A percentile compares a stretch with the other conserved stretches of the same genome.
Evolutionary conservation across 2,113 vertebrate genomes (phyloP).

Genomic region (Varanus komodoensis): DNA sequence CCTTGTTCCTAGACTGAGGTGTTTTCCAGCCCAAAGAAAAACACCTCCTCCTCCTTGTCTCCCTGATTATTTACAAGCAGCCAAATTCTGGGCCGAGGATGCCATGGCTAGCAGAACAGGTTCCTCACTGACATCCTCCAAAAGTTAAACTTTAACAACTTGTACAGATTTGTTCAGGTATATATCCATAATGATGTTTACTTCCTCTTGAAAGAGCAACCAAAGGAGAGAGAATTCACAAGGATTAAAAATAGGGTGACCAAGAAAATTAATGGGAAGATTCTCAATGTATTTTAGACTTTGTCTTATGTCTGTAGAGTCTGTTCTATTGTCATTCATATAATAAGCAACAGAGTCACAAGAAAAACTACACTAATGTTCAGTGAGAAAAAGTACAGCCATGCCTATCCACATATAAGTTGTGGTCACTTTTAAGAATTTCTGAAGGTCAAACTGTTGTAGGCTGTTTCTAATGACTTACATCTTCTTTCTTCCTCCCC

Average conservation of each 20-base stretch:
- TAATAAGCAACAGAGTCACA: conserved; percentile 67
- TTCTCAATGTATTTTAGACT: conserved; percentile 31
- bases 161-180: conserved; percentile 25
- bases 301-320: conserved; percentile 38
- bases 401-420: conserved; percentile 30
- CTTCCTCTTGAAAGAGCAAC: conserved; percentile 14
- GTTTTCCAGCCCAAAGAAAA: neutral
- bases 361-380: conserved; percentile 57
- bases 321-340: conserved; percentile 59
- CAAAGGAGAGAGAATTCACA: neutral
- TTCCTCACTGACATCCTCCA: neutral
- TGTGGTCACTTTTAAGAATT: conserved; percentile 67
- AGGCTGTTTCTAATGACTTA: conserved; percentile 67
- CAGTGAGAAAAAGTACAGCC: conserved; percentile 63
- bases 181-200: neutral
- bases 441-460: conserved; percentile 67
- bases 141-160: neutral
- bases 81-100: neutral
- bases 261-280: conserved; percentile 19
- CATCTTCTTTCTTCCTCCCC: conserved; percentile 41
- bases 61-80: neutral
- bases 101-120: neutral
- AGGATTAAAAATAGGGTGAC: conserved; percentile 14
- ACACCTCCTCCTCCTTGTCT: too few relatives aligned
- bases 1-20: neutral